Evolutionary conservation across 2,888 invertebrate species (phyloP).

Genomic region (Parnassius mnemosyne): DNA sequence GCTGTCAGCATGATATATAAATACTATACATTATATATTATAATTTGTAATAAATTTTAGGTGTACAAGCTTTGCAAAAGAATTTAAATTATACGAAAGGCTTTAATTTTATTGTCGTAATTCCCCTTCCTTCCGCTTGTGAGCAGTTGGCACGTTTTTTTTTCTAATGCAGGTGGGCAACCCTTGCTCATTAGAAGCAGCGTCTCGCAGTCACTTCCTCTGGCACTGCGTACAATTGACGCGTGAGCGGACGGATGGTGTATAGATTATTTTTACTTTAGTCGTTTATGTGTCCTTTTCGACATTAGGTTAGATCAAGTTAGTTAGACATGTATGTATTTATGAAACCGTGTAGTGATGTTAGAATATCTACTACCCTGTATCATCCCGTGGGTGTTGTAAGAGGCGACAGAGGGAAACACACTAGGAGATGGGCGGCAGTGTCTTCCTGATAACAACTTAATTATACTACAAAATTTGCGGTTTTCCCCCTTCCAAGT

Average conservation of each 20-base stretch:
- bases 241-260: conserved; percentile 51
- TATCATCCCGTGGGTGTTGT: too few relatives aligned
- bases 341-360: too few relatives aligned
- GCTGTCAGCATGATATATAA: too few relatives aligned
- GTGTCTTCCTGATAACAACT: too few relatives aligned
- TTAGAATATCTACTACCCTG: too few relatives aligned
- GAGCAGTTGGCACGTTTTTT: conserved; percentile 39
- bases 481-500: too few relatives aligned
- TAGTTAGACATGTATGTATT: too few relatives aligned
- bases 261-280: conserved; percentile 36
- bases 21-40: too few relatives aligned
- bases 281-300: conserved; percentile 2
- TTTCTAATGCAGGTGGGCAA: conserved; percentile 61
- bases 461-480: too few relatives aligned
- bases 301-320: background rate
- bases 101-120: conserved; percentile 12
- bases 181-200: conserved; percentile 51
- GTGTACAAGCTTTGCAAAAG: background rate
- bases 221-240: conserved; percentile 47
- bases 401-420: too few relatives aligned
- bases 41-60: too few relatives aligned
- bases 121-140: conserved; percentile 26
- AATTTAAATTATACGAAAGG: conserved; percentile 24
- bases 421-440: too few relatives aligned
- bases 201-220: conserved; percentile 48